Conservation (phyloP, 2,888 invertebrate species). For the Leucoptera coffeella region DNA sequence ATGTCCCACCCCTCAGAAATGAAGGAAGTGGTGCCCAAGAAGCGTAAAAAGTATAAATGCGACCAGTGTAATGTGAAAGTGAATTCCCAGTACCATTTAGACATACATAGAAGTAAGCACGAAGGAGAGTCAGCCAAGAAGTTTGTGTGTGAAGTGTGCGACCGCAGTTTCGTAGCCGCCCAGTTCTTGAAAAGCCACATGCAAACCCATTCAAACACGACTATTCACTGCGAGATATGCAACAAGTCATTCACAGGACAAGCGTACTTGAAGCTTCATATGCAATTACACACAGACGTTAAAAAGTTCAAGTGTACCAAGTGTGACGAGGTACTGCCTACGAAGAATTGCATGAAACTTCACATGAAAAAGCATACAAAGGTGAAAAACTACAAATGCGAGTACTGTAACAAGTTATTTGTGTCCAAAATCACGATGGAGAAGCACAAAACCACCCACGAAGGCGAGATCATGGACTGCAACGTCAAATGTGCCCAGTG, state of each 20-base stretch:
- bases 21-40: slow-evolving; percentile 27
- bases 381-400: slow-evolving; percentile 44
- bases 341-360: slow-evolving; percentile 38
- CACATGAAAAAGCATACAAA: slow-evolving; percentile 47
- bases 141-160: slow-evolving; percentile 37
- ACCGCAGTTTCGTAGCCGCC: slow-evolving; percentile 39
- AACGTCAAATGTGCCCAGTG: slow-evolving; percentile 41
- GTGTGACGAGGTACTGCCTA: slow-evolving; percentile 43
- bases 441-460: slow-evolving; percentile 34
- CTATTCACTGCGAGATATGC: slow-evolving; percentile 42
- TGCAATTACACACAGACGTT: slow-evolving; percentile 43
- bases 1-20: slow-evolving; percentile 18
- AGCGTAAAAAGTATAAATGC: slow-evolving; percentile 37
- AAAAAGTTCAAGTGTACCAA: slow-evolving; percentile 44
- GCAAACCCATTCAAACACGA: slow-evolving; percentile 40
- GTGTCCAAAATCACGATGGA: slow-evolving; percentile 47
- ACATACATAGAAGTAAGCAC: slow-evolving; percentile 41
- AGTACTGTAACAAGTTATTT: slow-evolving; percentile 35
- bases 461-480: slow-evolving; percentile 38
- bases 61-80: slow-evolving; percentile 45
- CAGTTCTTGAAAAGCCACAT: slow-evolving; percentile 44
- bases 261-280: slow-evolving; percentile 39
- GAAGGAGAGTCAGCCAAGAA: slow-evolving; percentile 35
- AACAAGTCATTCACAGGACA: slow-evolving; percentile 39
- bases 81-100: slow-evolving; percentile 40